A percentile compares a stretch with the other conserved stretches of the same genome.
phyloP scores from a whole-genome alignment of 2,113 vertebrate genomes.

The Prunella fulvescens region DNA sequence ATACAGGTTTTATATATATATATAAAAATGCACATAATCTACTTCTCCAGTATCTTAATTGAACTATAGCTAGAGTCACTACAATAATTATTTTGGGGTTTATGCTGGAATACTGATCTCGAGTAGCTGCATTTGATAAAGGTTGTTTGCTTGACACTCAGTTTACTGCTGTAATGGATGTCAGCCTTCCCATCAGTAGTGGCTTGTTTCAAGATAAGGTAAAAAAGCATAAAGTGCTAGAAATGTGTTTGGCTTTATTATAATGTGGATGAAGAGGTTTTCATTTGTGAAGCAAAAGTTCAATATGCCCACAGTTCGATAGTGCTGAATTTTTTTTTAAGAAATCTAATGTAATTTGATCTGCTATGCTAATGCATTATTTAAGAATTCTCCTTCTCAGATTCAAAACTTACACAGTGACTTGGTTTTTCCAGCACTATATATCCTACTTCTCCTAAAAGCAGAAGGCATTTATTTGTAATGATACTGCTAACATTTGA shows the following conservation, averaged over 20 bases:
- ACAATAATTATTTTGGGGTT: background rate
- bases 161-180: background rate
- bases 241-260: background rate
- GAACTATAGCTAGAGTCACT: background rate
- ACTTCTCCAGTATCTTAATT: background rate
- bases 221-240: background rate
- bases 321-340: background rate
- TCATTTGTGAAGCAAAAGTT: background rate
- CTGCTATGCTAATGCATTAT: background rate
- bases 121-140: background rate
- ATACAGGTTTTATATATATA: background rate
- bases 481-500: background rate
- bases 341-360: background rate
- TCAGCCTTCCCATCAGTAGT: background rate
- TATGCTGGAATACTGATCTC: background rate
- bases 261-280: background rate
- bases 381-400: background rate
- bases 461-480: background rate
- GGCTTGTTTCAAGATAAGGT: background rate
- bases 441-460: background rate
- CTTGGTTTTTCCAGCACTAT: background rate
- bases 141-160: background rate
- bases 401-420: background rate
- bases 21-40: background rate
- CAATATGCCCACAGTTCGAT: background rate